Evolutionary conservation across 2,888 invertebrate species (phyloP), one percentile per base, ranked within the genome.

Genomic region (Nemapogon koenigi): DNA sequence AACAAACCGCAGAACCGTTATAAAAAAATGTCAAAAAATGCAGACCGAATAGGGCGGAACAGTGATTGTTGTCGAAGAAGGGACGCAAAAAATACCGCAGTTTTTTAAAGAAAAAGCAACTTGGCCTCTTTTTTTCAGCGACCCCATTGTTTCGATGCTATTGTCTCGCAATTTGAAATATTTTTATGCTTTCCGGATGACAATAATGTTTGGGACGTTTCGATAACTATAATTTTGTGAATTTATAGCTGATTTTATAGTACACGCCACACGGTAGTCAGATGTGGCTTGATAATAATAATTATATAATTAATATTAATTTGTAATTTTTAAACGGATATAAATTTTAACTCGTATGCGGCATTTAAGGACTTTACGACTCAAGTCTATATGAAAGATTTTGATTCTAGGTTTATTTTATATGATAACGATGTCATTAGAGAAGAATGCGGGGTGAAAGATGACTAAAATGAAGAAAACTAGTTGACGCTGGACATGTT

Each of bases 101-200:
- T 66, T 41, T 35, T 41, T 39, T 19, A 46, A 50, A 51, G 61
- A 67, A 67, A 64, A 59, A 53, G 45, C 14, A 15, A 48, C 49
- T 52, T 58, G 59, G 59, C 57, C 65, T 66, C 67, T 26, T 68
- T 73, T 71, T 72, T 69, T 66, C 70, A 62, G 56, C 62, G 46
- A 53, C 49, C 75, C n/a, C 73, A 78, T 76, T 78, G 78, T 78
- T 70, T 72, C 56, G 53, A 52, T 48, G 49, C 75, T 71, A 75
- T 78, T 76, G 78, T 78, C 65, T 73, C 64, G 60, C 63, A 60
- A 67, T 72, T 72, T 69, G 60, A 76, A 72, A 73, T 72, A 71
- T 73, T 76, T 72, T 73, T 73, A 75, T 72, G 73, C 65, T 72
- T 68, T 62, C 70, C 72, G 72, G 73, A 69, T 71, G 68, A 66